These are phyloP conservation scores for Macrochelys suwanniensis DNA, from an alignment of 2,797 vertebrate species.

Conservation along the genomic window DNA sequence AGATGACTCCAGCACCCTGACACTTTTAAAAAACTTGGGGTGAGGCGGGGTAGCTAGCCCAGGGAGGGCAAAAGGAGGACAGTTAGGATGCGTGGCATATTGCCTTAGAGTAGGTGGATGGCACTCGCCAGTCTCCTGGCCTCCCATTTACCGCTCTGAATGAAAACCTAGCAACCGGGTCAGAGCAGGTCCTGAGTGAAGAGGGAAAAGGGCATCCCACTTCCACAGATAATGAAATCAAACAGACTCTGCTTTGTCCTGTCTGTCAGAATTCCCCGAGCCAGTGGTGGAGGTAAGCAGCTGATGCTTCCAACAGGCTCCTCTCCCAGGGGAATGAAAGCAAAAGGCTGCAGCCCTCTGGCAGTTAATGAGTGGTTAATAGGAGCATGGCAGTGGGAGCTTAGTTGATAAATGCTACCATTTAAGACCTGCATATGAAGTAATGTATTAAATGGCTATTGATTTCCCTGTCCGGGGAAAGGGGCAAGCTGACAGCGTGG, in stretches of 20 bases:
- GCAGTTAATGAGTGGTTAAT: background rate
- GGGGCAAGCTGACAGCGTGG: background rate
- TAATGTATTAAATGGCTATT: background rate
- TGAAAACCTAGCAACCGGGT: background rate
- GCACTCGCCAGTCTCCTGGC: background rate
- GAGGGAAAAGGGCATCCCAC: background rate
- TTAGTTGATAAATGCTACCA: background rate
- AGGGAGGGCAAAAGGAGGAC: background rate
- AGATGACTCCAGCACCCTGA: background rate
- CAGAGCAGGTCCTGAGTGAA: background rate
- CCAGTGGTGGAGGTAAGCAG: background rate
- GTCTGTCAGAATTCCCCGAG: background rate
- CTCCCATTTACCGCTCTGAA: accelerated
- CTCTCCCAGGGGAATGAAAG: background rate
- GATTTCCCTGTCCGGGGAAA: slow-evolving; percentile 11
- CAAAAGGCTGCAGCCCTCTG: background rate
- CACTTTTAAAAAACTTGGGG: background rate
- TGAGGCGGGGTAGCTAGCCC: background rate
- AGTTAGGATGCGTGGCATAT: background rate
- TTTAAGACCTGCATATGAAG: slow-evolving; percentile 3
- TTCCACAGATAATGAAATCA: background rate
- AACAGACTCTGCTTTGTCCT: background rate
- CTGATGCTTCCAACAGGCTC: background rate
- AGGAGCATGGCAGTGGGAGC: background rate
- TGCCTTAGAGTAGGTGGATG: background rate